Percentiles rank a stretch among this genome's conserved stretches.
Conservation (phyloP, 2,888 invertebrate species). For the Mesoligia furuncula region DNA sequence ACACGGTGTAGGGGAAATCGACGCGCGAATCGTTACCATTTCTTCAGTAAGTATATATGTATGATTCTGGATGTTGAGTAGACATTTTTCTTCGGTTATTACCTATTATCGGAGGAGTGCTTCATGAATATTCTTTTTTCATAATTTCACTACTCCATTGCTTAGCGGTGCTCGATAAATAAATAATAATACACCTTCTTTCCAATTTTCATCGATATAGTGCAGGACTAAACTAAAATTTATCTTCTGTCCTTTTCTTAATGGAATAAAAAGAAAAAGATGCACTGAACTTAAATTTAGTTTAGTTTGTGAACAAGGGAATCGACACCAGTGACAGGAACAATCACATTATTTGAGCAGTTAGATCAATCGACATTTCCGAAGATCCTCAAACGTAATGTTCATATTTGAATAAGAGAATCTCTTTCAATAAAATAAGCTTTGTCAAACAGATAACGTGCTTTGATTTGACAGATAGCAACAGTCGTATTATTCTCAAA, state of each 20-base stretch:
- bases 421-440: background rate
- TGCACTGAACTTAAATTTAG: too few relatives aligned
- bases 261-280: too few relatives aligned
- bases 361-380: background rate
- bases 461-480: background rate
- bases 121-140: background rate
- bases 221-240: too few relatives aligned
- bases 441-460: conserved; percentile 2
- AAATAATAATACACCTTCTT: background rate
- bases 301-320: too few relatives aligned
- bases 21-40: background rate
- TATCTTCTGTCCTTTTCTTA: too few relatives aligned
- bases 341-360: background rate
- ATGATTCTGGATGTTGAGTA: too few relatives aligned
- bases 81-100: background rate
- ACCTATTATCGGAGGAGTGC: background rate
- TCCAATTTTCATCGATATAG: background rate
- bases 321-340: conserved; percentile 10
- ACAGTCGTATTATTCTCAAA: background rate
- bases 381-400: background rate
- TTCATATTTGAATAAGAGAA: conserved; percentile 8
- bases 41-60: too few relatives aligned
- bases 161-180: background rate
- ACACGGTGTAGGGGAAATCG: background rate
- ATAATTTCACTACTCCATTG: background rate